Base-by-base conservation (phyloP, 2,888 invertebrate genomes). In the Lypha dubia region DNA sequence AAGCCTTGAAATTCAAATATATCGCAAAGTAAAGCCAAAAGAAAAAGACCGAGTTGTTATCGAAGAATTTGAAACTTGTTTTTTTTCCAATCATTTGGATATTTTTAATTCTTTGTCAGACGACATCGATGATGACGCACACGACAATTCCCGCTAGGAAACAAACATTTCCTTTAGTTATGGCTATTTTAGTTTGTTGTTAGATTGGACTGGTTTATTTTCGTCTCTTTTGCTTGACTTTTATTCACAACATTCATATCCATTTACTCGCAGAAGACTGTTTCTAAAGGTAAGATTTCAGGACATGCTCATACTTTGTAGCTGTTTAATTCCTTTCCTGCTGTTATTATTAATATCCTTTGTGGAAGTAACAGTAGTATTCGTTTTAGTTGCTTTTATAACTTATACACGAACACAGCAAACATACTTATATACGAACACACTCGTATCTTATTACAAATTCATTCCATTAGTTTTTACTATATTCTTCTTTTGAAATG, bases 401-500 rank as follows among this genome's bases (percentile, higher is more conserved):
- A 65, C 62, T 63, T n/a, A n/a, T n/a, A n/a, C n/a, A n/a, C n/a
- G 60, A 32, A n/a, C 67, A 46, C 17, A 44, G 60, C 53, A 67
- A 44, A 9, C 11, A 9, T n/a, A n/a, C n/a, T 35, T 75, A 13
- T 28, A 9, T 53, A 53, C 20, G 15, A 15, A 63, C 28, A 28
- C 17, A 53, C 38, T 87, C 86, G 88, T 89, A 87, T 87, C 90
- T 88, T 89, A 89, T 90, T 90, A 88, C 89, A 88, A 89, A 89
- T 88, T 89, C 89, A 87, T 88, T 58, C 76, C 49, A 67, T 60
- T 51, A 22, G 28, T 41, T 24, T 44, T 68, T 65, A 32, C 9
- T 56, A 15, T 38, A 24, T 38, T 60, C 35, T 9, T 13, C 9
- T 65, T 82, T 38, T 17, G 38, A 28, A 68, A 44, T 38, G 49